phyloP scores from a whole-genome alignment of 2,888 invertebrate genomes.

The Orchestes rusci region DNA sequence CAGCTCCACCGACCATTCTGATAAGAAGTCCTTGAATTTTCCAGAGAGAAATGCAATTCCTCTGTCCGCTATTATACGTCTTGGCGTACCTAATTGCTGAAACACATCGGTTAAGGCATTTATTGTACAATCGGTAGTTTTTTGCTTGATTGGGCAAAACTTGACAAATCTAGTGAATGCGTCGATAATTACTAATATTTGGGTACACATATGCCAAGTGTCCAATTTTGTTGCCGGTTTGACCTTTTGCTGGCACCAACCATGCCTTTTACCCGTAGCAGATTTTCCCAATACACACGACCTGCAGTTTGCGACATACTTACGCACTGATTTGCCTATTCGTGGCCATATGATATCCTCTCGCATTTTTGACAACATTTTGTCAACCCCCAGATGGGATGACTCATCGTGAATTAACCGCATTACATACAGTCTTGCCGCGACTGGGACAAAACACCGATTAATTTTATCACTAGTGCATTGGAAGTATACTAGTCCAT shows the following conservation, averaged over 20 bases:
- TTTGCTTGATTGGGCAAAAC: conserved; percentile 7
- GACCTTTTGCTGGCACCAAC: conserved; percentile 19
- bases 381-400: no score
- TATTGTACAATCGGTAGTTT: conserved; percentile 6
- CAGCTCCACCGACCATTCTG: neutral
- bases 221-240: conserved; percentile 21
- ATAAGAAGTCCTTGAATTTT: neutral
- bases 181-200: conserved; percentile 7
- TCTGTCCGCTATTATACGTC: conserved; percentile 1
- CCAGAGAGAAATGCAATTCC: neutral
- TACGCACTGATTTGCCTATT: neutral
- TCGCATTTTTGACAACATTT: no score
- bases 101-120: conserved; percentile 4
- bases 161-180: conserved; percentile 1
- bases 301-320: neutral
- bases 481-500: no score
- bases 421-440: no score
- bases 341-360: neutral
- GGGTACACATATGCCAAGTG: conserved; percentile 23
- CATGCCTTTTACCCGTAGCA: conserved; percentile 21
- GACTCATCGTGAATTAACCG: no score
- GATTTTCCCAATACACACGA: conserved; percentile 19
- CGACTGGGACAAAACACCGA: no score
- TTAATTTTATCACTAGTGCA: no score
- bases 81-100: neutral